These are phyloP conservation scores for Cerastis rubricosa DNA, from an alignment of 2,888 invertebrate genomes.

Conservation along the genomic window DNA sequence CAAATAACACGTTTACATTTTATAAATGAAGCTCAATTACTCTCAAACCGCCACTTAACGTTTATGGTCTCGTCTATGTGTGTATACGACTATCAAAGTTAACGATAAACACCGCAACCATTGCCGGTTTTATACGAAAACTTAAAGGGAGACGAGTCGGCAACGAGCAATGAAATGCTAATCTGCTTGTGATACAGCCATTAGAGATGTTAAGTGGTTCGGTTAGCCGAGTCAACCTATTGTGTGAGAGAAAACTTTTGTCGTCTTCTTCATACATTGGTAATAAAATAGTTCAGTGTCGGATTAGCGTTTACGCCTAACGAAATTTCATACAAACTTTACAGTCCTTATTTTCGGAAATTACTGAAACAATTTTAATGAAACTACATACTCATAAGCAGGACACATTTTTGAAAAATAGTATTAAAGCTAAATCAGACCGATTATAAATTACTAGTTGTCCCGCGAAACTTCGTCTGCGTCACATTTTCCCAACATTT, in stretches of 20 bases:
- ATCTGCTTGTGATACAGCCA: slow-evolving; percentile 28
- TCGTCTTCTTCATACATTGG: background rate
- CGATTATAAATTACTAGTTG: too few relatives aligned
- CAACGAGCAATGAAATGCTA: slow-evolving; percentile 51
- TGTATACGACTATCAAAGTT: slow-evolving; percentile 44
- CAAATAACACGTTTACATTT: background rate
- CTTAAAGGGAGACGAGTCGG: slow-evolving; percentile 17
- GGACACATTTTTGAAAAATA: too few relatives aligned
- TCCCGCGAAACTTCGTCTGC: too few relatives aligned
- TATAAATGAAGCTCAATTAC: slow-evolving; percentile 6
- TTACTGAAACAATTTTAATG: too few relatives aligned
- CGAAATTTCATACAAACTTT: too few relatives aligned
- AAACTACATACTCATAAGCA: too few relatives aligned
- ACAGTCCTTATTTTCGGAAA: too few relatives aligned
- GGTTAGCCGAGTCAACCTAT: background rate
- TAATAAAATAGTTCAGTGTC: background rate
- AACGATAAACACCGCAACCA: slow-evolving; percentile 40
- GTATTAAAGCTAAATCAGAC: too few relatives aligned
- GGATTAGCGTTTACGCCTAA: too few relatives aligned
- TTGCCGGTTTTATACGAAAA: slow-evolving; percentile 45
- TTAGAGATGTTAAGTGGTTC: slow-evolving; percentile 19
- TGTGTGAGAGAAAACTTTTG: background rate
- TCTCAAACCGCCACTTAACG: slow-evolving; percentile 14
- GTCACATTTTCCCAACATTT: too few relatives aligned
- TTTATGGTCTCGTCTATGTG: slow-evolving; percentile 20